phyloP scores from a whole-genome alignment of 1,140 invertebrate species.

The Apis cerana region DNA sequence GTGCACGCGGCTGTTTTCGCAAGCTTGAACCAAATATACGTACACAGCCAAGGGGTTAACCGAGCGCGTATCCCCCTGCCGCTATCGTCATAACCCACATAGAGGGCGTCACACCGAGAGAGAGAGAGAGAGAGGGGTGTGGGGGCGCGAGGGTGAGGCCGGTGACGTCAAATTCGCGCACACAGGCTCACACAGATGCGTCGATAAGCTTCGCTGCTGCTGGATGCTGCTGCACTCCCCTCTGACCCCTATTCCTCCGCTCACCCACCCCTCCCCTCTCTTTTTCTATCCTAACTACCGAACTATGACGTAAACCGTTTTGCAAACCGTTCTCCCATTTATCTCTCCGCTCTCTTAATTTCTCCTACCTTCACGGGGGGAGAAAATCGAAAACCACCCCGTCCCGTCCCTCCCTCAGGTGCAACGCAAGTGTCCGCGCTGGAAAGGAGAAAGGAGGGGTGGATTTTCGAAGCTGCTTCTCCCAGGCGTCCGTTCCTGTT shows the following conservation, averaged over 20 bases:
- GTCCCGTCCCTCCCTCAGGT: too few relatives aligned
- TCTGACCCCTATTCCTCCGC: neutral
- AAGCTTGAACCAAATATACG: constrained; percentile 59
- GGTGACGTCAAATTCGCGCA: constrained; percentile 74
- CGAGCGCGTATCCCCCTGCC: constrained; percentile 66
- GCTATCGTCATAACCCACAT: constrained; percentile 78
- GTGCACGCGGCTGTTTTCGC: constrained; percentile 47
- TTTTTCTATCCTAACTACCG: constrained; percentile 47
- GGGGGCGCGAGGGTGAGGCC: constrained; percentile 37
- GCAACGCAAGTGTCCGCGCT: constrained; percentile 25
- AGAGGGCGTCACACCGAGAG: constrained; percentile 76
- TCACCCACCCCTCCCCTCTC: neutral
- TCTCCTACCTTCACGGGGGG: constrained; percentile 11
- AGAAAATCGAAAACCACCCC: constrained; percentile 36
- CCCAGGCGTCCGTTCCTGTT: neutral
- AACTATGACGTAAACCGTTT: constrained; percentile 53
- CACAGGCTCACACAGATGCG: constrained; percentile 65
- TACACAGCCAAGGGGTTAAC: constrained; percentile 68
- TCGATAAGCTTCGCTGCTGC: constrained; percentile 56
- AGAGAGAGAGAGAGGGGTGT: constrained; percentile 13
- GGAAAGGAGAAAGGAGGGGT: neutral
- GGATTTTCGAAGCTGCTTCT: constrained; percentile 7
- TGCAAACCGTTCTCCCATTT: constrained; percentile 44
- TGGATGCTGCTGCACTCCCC: constrained; percentile 67
- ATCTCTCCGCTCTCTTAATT: constrained; percentile 49